Percentiles rank a stretch among this genome's conserved stretches.
Evolutionary conservation across 23 tunicate species (phyloP).

Genomic region (Styela plicata): DNA sequence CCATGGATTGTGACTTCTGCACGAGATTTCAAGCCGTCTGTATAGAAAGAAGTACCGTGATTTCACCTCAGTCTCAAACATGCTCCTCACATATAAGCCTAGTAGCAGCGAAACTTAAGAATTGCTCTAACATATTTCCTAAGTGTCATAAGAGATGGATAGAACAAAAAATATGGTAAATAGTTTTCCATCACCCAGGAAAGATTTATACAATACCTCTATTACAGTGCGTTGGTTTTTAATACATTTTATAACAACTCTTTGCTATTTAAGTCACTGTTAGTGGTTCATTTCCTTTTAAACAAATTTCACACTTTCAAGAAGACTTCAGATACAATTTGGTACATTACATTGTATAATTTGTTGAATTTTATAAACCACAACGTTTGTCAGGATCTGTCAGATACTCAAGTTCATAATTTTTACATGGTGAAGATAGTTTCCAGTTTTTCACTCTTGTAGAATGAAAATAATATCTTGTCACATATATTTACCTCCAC

Average conservation of each 20-base stretch:
- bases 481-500: neutral
- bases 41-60: no score
- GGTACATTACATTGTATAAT: neutral
- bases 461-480: neutral
- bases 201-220: no score
- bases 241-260: no score
- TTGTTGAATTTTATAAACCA: neutral
- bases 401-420: no score
- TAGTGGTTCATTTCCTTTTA: no score
- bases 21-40: neutral
- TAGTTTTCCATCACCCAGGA: neutral
- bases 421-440: no score
- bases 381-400: neutral
- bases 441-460: no score
- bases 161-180: no score
- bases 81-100: neutral
- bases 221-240: no score
- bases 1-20: neutral
- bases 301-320: neutral
- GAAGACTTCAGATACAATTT: neutral
- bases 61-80: neutral
- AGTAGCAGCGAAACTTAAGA: neutral
- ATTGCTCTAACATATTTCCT: no score
- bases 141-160: no score
- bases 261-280: no score